Evolutionary conservation across 2,888 invertebrate genomes (phyloP).

Genomic region (Zygogramma bicolorata): DNA sequence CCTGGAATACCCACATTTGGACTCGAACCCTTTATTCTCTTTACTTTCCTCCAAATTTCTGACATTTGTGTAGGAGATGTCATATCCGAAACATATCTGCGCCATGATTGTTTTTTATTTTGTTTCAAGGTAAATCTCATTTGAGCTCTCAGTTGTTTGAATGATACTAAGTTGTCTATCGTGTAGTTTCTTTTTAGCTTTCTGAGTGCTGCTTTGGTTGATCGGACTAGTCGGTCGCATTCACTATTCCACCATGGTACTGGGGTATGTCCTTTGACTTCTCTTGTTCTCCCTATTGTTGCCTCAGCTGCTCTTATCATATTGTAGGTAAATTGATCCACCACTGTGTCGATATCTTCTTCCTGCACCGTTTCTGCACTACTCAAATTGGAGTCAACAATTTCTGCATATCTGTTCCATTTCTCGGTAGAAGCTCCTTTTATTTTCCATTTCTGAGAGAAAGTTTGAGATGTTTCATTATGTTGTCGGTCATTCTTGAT

Average conservation of each 20-base stretch:
- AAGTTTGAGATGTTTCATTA: not conserved
- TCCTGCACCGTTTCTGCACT: not conserved
- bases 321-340: not conserved
- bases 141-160: not conserved
- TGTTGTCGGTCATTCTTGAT: not conserved
- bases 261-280: not conserved
- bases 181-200: constrained; percentile 1
- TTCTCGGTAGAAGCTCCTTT: not conserved
- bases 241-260: constrained; percentile 5
- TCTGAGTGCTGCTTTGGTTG: not conserved
- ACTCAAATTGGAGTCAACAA: not conserved
- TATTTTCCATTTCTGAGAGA: constrained; percentile 1
- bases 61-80: no score
- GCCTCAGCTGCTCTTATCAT: not conserved
- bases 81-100: no score
- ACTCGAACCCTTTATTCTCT: no score
- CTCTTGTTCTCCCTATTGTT: not conserved
- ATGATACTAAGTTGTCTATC: not conserved
- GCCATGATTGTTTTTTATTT: no score
- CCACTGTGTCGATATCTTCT: not conserved
- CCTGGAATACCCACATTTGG: no score
- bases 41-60: no score
- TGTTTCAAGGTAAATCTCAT: not conserved
- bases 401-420: not conserved
- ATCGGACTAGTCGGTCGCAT: not conserved